Conservation (phyloP, 2,113 vertebrate species). For the Parus major region DNA sequence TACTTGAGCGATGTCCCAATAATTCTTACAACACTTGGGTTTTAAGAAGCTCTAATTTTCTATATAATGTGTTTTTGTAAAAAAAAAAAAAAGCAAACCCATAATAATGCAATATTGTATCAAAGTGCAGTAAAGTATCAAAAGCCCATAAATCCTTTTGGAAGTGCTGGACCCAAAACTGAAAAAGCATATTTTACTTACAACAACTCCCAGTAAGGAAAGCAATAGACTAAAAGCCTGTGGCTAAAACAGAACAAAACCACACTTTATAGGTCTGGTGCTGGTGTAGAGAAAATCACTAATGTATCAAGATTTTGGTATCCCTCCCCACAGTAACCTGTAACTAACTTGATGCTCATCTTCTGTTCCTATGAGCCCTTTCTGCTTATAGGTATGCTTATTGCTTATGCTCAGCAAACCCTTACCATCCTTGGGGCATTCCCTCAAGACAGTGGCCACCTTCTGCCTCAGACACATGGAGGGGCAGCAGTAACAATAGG, state of each 20-base stretch:
- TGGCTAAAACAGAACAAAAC: background rate
- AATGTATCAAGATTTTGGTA: background rate
- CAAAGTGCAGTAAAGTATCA: background rate
- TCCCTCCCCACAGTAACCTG: background rate
- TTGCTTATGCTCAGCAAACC: background rate
- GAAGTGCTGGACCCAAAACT: background rate
- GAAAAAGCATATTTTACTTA: background rate
- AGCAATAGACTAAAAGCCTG: background rate
- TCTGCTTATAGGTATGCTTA: background rate
- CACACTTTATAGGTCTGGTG: background rate
- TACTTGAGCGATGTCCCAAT: background rate
- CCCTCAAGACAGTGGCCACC: rapidly evolving
- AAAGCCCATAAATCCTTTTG: background rate
- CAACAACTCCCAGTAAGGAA: background rate
- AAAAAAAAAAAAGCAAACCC: background rate
- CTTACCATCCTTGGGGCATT: background rate
- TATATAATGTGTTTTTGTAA: background rate
- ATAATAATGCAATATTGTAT: background rate
- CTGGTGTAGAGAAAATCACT: background rate
- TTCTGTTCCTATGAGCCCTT: background rate
- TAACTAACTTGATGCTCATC: background rate
- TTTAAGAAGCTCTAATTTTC: background rate
- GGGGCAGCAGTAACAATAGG: background rate
- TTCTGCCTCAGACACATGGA: background rate
- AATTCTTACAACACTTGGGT: background rate